Evolutionary conservation across 1,140 invertebrate species (phyloP).

Genomic region (Anoplophora glabripennis): DNA sequence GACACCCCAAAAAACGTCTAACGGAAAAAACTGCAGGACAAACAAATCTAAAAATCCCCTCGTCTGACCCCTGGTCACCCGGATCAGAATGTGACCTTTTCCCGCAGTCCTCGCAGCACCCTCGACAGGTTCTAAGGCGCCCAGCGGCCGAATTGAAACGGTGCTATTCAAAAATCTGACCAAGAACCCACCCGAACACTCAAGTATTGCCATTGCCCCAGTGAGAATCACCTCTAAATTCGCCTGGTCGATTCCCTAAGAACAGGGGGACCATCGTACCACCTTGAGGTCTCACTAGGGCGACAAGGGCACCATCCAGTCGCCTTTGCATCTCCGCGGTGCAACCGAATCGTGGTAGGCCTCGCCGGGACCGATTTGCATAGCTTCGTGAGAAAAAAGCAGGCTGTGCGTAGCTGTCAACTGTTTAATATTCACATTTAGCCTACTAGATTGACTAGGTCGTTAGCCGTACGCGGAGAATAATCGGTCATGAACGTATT

Average conservation of each 20-base stretch:
- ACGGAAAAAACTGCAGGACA: slow-evolving; percentile 21
- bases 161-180: slow-evolving; percentile 26
- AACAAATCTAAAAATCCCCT: slow-evolving; percentile 20
- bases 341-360: slow-evolving; percentile 18
- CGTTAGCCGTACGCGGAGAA: slow-evolving; percentile 10
- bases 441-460: slow-evolving; percentile 16
- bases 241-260: slow-evolving; percentile 7
- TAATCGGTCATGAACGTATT: slow-evolving; percentile 25
- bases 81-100: slow-evolving; percentile 17
- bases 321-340: background rate
- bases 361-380: slow-evolving; percentile 16
- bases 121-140: slow-evolving; percentile 17
- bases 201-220: background rate
- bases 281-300: slow-evolving; percentile 5
- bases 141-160: slow-evolving; percentile 25
- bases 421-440: slow-evolving; percentile 28
- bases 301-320: background rate
- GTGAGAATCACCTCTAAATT: background rate
- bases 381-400: slow-evolving; percentile 29
- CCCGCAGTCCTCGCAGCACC: background rate
- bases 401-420: slow-evolving; percentile 21
- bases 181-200: slow-evolving; percentile 3
- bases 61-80: slow-evolving; percentile 27
- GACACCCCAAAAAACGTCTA: slow-evolving; percentile 14
- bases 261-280: slow-evolving; percentile 16